Evolutionary conservation across 2,888 invertebrate species (phyloP), one percentile per base, ranked within the genome.

Genomic region (Branchinecta sandiegonensis): DNA sequence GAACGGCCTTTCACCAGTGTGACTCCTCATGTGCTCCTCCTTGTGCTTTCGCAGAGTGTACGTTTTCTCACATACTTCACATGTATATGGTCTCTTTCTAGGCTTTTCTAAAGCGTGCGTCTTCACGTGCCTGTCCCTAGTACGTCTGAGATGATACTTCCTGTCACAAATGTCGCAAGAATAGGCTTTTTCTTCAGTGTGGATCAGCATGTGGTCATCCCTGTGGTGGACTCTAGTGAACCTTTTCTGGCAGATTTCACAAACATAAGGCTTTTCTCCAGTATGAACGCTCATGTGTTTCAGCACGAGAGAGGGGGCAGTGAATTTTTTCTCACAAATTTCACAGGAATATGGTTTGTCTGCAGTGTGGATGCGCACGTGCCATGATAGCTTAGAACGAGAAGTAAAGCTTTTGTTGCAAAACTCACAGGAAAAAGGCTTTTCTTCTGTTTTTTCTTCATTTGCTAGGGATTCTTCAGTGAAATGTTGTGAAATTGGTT

Each of bases 21-120:
- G 69, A 46, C 47, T 69, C 46, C 66, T 46, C 23, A 11, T 9
- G 14, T 47, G 67, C 37, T 12, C 48, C 48, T 23, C 47, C 48
- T 68, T 23, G 37, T 48, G n/a, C 12, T n/a, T n/a, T 7, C 14
- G 13, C 47, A n/a, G 14, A 69, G 50, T 9, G 69, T 14, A 69
- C n/a, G 12, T 23, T 23, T 69, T 69, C 14, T 47, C 68, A 17
- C 69, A 69, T 6, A 47, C 13, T 10, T 37, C 47, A 69, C 69
- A 69, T 8, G 13, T 5, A 14, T 7, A 50, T 12, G 48, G 50
- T 5, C 37, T 37, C 37, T 5, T 37, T 5, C 37, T 37, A 37
- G 37, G 37, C 47, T 63, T 67, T 17, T 67, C 67, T 11, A 48
- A 48, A n/a, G 10, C 5, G 46, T 67, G 67, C 13, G 50, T 67